Evolutionary conservation across 2,113 vertebrate species (phyloP).

Genomic region (Aptenodytes patagonicus): DNA sequence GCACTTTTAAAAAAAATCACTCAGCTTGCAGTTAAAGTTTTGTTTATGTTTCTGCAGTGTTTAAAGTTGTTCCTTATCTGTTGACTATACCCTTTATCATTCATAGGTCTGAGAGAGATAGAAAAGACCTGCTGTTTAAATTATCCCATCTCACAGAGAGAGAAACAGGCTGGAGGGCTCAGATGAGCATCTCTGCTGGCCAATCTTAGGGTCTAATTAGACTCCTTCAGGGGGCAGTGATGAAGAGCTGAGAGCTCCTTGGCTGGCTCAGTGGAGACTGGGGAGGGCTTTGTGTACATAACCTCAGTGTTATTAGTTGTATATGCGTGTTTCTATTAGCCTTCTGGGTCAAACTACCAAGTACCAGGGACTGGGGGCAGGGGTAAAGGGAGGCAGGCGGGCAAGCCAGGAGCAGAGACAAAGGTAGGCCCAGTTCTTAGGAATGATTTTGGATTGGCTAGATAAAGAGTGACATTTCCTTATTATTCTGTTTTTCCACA

Average conservation of each 20-base stretch:
- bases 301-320: neutral
- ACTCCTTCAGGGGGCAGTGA: neutral
- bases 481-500: neutral
- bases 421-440: neutral
- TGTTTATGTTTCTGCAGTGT: constrained; percentile 25
- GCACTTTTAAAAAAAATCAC: neutral
- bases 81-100: neutral
- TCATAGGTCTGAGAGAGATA: neutral
- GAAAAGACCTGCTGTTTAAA: constrained; percentile 19
- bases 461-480: neutral
- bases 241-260: neutral
- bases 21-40: neutral
- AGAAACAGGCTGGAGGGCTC: neutral
- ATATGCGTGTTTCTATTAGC: neutral
- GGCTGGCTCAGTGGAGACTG: neutral
- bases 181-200: neutral
- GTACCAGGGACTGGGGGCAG: neutral
- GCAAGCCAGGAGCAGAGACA: neutral
- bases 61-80: constrained; percentile 37
- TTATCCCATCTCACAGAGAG: neutral
- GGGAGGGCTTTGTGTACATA: neutral
- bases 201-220: neutral
- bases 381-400: neutral
- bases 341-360: neutral
- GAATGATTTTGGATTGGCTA: neutral